These are phyloP conservation scores for Steinernema hermaphroditum DNA, from an alignment of 2,888 invertebrate species.

Conservation along the genomic window DNA sequence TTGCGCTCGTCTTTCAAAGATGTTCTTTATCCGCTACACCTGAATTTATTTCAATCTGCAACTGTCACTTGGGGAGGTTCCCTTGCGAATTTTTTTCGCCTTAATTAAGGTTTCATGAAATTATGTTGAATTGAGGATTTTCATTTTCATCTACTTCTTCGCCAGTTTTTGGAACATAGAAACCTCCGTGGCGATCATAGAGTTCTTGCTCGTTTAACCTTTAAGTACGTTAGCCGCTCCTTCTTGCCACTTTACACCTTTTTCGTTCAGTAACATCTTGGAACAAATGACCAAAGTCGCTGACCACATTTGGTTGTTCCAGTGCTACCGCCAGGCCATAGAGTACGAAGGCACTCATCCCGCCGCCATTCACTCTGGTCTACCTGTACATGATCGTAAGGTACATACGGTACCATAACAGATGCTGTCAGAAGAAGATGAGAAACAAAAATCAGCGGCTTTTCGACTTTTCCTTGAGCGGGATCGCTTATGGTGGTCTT, in stretches of 20 bases:
- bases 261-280: slow-evolving; percentile 78
- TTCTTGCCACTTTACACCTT: slow-evolving; percentile 92
- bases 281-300: slow-evolving; percentile 86
- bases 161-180: slow-evolving; percentile 68
- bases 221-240: slow-evolving; percentile 90
- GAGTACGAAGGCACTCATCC: slow-evolving; percentile 97
- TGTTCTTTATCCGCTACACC: no score
- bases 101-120: no score
- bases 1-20: no score
- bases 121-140: no score
- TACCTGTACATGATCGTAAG: slow-evolving; percentile 54
- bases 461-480: slow-evolving; percentile 61
- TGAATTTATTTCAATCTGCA: no score
- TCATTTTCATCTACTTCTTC: slow-evolving; percentile 65
- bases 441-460: slow-evolving; percentile 29
- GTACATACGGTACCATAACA: slow-evolving; percentile 51
- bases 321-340: slow-evolving; percentile 90
- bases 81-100: no score
- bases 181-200: slow-evolving; percentile 67
- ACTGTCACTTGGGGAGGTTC: no score
- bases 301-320: slow-evolving; percentile 98
- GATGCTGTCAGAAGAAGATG: slow-evolving; percentile 39
- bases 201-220: slow-evolving; percentile 72
- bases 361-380: slow-evolving; percentile 72
- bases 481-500: no score